Base-by-base conservation (phyloP, 1,140 invertebrate genomes). In the Nylanderia fulva region DNA sequence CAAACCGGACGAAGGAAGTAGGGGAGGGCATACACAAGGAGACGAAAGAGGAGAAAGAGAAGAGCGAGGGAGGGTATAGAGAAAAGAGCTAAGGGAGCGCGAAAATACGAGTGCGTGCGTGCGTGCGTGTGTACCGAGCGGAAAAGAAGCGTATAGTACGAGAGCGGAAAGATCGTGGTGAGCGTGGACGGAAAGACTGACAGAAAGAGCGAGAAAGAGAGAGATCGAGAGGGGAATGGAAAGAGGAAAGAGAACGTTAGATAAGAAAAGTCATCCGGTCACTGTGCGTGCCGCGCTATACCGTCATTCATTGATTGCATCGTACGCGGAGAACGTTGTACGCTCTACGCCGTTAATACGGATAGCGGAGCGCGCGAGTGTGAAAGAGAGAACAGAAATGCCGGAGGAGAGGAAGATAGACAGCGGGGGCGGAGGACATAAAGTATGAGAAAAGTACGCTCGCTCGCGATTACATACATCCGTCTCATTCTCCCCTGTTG, bases 191-290 rank as follows among this genome's bases (percentile, higher is more conserved):
- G 45, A 79, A 64, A 33, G 61, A 52, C 11, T 0, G 45, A 15
- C 9, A 15, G 13, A 15, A 9, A 18, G 21, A 52, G 39, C 8
- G 63, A 21, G 15, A 64, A 7, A 18, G 7, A 42, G 48, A 68
- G 61, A 72, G 52, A 54, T 27, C 13, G 24, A 61, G 48, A 84
- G 56, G 58, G 83, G 33, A 11, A 42, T 8, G 11, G 42, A 4
- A 24, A 13, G 48, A 61, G 63, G 18, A 15, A 71, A 56, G 86
- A 85, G 79, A 71, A 54, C 33, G 52, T 69, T 45, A 87, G 89
- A 93, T 90, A 90, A 92, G 91, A 92, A 92, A 93, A 93, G 91
- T 93, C 90, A 93, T 92, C 89, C 92, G 91, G 92, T 92, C 92
- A 92, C 85, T 89, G 91, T 86, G 92, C 92, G 88, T 91, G 85